Evolutionary conservation across 2,113 vertebrate genomes (phyloP).

Genomic region (Candoia aspera): DNA sequence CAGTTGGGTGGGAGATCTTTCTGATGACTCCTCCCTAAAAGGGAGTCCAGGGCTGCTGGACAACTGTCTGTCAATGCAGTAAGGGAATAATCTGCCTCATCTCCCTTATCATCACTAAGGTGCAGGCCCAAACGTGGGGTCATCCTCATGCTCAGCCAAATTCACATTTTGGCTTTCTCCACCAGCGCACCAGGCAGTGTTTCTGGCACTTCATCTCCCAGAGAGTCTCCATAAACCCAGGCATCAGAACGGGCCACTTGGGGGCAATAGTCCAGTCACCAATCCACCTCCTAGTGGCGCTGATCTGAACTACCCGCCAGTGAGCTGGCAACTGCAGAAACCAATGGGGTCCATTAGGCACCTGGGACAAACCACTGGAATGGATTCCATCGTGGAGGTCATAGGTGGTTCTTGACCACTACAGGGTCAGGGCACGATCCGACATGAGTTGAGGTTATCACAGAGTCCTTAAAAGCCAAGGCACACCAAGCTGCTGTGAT

Average conservation of each 20-base stretch:
- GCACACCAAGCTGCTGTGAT: too few species aligned
- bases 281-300: too few species aligned
- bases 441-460: too few species aligned
- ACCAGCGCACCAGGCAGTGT: background rate
- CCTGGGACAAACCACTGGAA: too few species aligned
- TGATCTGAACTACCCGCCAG: too few species aligned
- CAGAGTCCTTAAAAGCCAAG: too few species aligned
- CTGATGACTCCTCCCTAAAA: background rate
- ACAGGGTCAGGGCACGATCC: too few species aligned
- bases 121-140: background rate
- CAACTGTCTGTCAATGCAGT: background rate
- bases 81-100: background rate
- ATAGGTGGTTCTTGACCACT: too few species aligned
- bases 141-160: background rate
- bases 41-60: background rate
- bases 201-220: background rate
- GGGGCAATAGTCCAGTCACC: background rate
- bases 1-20: too few species aligned
- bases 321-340: too few species aligned
- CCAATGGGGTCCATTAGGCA: too few species aligned
- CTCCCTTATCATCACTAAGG: background rate
- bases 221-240: background rate
- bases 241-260: background rate
- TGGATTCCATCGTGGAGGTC: too few species aligned
- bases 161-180: background rate